phyloP scores from a whole-genome alignment of 2,797 vertebrate species.

The Etheostoma nigrum region DNA sequence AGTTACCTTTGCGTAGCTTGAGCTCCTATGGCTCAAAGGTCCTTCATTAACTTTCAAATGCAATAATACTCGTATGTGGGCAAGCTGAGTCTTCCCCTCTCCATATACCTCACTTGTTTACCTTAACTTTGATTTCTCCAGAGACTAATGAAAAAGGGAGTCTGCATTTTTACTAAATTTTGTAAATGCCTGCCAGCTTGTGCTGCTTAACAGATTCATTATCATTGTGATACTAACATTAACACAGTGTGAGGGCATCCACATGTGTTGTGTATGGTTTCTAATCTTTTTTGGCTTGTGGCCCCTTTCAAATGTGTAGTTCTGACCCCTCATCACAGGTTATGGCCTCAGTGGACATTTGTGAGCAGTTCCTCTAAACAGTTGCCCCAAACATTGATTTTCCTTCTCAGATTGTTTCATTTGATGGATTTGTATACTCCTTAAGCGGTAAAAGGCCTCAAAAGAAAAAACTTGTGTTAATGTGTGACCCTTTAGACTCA shows the following conservation, averaged over 20 bases:
- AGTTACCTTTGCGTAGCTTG: conserved; percentile 80
- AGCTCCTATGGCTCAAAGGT: conserved; percentile 77
- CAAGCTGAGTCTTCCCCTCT: conserved; percentile 45
- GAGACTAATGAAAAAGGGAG: neutral
- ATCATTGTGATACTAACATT: neutral
- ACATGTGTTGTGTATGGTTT: neutral
- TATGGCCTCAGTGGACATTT: neutral
- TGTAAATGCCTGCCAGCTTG: neutral
- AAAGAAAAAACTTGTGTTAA: neutral
- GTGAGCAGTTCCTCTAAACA: neutral
- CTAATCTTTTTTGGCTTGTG: neutral
- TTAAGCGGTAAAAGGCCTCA: neutral
- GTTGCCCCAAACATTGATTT: neutral
- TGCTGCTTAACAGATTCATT: neutral
- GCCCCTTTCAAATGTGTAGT: neutral
- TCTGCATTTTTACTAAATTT: neutral
- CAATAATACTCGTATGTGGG: conserved; percentile 58
- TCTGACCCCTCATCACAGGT: neutral
- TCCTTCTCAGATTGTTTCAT: neutral
- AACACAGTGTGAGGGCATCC: neutral
- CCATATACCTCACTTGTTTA: conserved; percentile 66
- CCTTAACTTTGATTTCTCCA: conserved; percentile 35
- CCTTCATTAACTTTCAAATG: conserved; percentile 78
- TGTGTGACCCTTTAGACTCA: neutral
- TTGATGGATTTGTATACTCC: neutral